Percentiles rank a stretch among this genome's conserved stretches.
These are phyloP conservation scores for Poliocrania exsul DNA, from an alignment of 2,797 vertebrate genomes.

Conservation along the genomic window DNA sequence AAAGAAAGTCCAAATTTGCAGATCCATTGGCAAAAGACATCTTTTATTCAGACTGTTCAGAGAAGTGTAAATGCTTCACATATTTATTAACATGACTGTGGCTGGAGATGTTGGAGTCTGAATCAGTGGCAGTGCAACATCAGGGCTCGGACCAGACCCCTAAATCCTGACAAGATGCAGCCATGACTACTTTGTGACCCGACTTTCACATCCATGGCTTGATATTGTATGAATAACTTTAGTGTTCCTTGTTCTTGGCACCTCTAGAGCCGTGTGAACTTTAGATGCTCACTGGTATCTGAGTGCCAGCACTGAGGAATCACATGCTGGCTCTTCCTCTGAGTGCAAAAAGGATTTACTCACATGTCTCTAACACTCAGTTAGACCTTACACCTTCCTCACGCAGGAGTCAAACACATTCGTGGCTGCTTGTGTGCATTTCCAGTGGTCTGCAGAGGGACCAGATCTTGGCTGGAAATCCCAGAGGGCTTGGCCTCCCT, in stretches of 20 bases:
- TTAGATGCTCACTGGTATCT: not conserved
- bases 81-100: not conserved
- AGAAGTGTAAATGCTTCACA: not conserved
- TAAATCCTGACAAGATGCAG: not conserved
- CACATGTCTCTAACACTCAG: fast-evolving
- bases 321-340: not conserved
- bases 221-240: not conserved
- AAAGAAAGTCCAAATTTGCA: not conserved
- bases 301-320: not conserved
- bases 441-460: not conserved
- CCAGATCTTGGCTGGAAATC: not conserved
- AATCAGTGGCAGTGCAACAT: not conserved
- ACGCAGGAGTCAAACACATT: not conserved
- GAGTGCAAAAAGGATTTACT: not conserved
- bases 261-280: not conserved
- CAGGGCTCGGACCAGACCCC: not conserved
- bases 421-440: not conserved
- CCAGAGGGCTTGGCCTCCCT: not conserved
- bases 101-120: not conserved
- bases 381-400: not conserved
- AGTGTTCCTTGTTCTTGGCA: not conserved
- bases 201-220: not conserved
- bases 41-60: not conserved
- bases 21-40: not conserved
- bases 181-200: not conserved